phyloP scores from a whole-genome alignment of 1,140 invertebrate species.

The Vanessa atalanta region DNA sequence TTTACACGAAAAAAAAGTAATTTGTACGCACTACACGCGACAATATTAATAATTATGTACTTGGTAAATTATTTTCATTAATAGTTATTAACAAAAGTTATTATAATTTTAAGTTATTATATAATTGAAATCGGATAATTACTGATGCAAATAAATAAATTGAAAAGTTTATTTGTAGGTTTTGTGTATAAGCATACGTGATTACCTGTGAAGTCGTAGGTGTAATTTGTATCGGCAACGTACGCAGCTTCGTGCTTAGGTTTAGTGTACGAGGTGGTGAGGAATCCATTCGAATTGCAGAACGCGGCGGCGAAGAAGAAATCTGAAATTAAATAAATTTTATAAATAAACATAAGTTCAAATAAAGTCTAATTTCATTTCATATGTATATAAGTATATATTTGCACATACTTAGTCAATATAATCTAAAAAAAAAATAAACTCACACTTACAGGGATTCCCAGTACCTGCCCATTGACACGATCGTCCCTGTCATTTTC shows the following conservation, averaged over 20 bases:
- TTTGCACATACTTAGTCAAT: background rate
- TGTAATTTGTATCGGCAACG: slow-evolving; percentile 71
- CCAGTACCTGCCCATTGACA: slow-evolving; percentile 65
- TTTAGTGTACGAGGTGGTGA: slow-evolving; percentile 65
- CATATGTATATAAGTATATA: background rate
- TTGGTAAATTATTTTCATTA: no score
- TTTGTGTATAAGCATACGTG: slow-evolving; percentile 51
- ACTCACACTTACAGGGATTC: slow-evolving; percentile 75
- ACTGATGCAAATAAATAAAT: no score
- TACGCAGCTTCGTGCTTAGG: slow-evolving; percentile 69
- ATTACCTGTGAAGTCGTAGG: slow-evolving; percentile 74
- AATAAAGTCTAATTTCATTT: no score
- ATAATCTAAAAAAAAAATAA: background rate
- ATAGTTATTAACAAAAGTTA: no score
- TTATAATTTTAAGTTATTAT: no score
- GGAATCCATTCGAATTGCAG: slow-evolving; percentile 50
- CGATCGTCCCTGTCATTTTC: slow-evolving; percentile 59
- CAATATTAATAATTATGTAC: no score
- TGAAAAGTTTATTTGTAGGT: no score
- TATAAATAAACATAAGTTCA: background rate
- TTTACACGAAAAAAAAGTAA: no score
- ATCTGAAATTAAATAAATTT: slow-evolving; percentile 48
- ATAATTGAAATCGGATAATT: no score
- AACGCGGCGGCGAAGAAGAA: slow-evolving; percentile 60
- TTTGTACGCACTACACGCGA: no score